Conservation (phyloP, 2,888 invertebrate species). For the Smittia aterrima region DNA sequence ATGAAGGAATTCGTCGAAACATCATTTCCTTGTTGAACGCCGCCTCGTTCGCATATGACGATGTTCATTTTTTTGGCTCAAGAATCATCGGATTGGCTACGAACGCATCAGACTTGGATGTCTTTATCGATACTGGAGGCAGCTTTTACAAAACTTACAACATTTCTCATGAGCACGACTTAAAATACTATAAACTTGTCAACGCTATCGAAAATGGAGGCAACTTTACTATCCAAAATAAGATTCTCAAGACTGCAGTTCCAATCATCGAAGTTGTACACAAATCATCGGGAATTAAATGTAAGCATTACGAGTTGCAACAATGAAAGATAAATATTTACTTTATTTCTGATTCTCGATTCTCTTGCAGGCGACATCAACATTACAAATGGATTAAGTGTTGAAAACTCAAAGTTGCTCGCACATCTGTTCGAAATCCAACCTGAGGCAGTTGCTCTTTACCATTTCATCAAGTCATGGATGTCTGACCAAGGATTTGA, state of each 20-base stretch:
- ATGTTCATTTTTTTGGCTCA: background rate
- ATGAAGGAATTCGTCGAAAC: background rate
- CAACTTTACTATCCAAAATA: background rate
- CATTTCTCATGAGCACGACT: background rate
- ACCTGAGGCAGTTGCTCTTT: background rate
- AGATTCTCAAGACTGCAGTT: background rate
- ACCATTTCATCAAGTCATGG: background rate
- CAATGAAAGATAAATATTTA: background rate
- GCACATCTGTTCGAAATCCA: constrained; percentile 16
- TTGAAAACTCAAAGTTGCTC: constrained; percentile 1
- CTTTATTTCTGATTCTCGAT: too few relatives aligned
- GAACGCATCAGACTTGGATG: background rate
- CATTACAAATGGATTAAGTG: background rate
- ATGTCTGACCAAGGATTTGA: background rate
- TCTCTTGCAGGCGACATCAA: constrained; percentile 1
- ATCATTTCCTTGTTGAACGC: background rate
- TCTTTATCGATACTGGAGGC: background rate
- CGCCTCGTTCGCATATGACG: background rate
- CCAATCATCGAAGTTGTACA: background rate
- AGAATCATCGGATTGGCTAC: background rate
- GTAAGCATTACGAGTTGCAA: background rate
- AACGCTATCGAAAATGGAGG: background rate
- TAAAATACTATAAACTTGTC: background rate
- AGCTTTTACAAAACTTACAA: background rate
- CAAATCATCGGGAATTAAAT: background rate